Percentiles rank a stretch among this genome's conserved stretches.
phyloP scores from a whole-genome alignment of 92 coral and sea anemone species.

The Heteractis magnifica region DNA sequence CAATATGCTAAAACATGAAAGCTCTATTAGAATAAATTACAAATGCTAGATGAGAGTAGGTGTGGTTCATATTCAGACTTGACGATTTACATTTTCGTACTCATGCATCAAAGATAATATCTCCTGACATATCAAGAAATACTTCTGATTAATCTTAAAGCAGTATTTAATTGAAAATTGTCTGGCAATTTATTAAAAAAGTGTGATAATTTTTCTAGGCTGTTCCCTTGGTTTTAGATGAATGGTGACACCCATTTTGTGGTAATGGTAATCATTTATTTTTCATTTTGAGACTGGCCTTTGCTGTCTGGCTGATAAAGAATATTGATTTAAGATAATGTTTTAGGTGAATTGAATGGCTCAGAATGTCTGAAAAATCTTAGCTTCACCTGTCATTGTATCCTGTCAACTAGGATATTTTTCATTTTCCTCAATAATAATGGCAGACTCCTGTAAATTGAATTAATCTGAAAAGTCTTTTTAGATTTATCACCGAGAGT shows the following conservation, averaged over 20 bases:
- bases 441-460: neutral
- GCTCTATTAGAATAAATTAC: neutral
- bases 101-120: neutral
- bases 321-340: neutral
- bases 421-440: neutral
- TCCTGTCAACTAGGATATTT: neutral
- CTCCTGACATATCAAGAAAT: neutral
- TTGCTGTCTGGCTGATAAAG: neutral
- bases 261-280: neutral
- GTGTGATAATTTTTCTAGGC: neutral
- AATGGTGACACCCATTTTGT: too few relatives aligned
- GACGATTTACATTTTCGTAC: neutral
- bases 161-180: neutral
- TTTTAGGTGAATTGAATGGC: neutral
- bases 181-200: neutral
- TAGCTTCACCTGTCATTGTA: neutral
- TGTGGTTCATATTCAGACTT: neutral
- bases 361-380: neutral
- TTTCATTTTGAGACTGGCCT: too few relatives aligned
- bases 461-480: too few relatives aligned
- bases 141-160: neutral
- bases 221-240: neutral
- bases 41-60: neutral
- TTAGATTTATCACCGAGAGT: too few relatives aligned
- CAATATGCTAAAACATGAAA: neutral